phyloP scores from a whole-genome alignment of 2,797 vertebrate genomes.

The Perodicticus potto region DNA sequence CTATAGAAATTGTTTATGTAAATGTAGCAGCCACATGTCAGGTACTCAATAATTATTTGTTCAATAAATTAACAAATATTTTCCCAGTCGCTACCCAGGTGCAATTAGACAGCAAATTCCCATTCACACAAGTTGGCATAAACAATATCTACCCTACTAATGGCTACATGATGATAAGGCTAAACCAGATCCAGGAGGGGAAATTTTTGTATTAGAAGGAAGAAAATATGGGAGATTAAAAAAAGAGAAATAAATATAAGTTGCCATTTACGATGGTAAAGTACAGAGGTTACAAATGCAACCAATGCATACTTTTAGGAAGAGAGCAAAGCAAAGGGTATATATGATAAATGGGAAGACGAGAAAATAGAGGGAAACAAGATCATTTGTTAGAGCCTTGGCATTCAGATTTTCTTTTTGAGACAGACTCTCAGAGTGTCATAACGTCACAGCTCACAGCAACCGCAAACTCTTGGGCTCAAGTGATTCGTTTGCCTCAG shows the following conservation, averaged over 20 bases:
- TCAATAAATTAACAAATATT: slow-evolving; percentile 48
- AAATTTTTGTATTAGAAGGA: slow-evolving; percentile 1
- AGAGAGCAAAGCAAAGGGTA: background rate
- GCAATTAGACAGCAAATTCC: background rate
- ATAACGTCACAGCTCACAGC: no score
- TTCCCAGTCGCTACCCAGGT: background rate
- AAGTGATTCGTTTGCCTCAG: no score
- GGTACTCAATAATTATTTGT: background rate
- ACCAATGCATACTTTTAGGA: slow-evolving; percentile 8
- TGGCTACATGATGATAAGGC: background rate
- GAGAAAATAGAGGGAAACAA: background rate
- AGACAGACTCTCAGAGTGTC: no score
- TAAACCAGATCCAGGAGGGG: background rate
- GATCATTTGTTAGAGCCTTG: background rate
- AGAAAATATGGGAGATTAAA: background rate
- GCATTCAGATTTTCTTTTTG: slow-evolving; percentile 43
- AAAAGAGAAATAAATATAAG: background rate
- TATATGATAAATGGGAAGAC: background rate
- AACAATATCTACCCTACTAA: background rate
- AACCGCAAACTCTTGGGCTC: no score
- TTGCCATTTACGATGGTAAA: background rate
- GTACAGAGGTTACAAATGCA: slow-evolving; percentile 16
- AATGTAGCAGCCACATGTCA: background rate
- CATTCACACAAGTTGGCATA: background rate
- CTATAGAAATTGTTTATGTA: background rate